Conservation (phyloP, 2,113 vertebrate genomes). For the Trichechus manatus region DNA sequence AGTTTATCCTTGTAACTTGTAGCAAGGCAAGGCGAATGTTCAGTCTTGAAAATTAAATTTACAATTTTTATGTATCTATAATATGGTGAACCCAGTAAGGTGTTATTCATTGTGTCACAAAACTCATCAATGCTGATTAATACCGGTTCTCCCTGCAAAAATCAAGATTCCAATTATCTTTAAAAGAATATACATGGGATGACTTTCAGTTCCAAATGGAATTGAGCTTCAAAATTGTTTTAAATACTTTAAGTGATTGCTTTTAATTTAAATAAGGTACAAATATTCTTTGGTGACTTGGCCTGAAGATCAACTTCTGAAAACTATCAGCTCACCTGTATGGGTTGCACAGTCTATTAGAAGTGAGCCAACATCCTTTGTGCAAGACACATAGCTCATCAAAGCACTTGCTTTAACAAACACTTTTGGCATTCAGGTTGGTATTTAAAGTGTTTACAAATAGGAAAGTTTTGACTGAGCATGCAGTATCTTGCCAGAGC, state of each 20-base stretch:
- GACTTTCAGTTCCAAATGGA: not conserved
- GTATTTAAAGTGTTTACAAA: not conserved
- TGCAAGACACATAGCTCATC: not conserved
- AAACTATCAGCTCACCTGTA: not conserved
- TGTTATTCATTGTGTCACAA: conserved; percentile 84
- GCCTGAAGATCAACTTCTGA: not conserved
- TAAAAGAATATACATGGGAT: not conserved
- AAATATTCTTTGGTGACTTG: conserved; percentile 33
- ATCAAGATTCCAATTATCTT: not conserved
- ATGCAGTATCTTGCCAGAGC: too few relatives aligned
- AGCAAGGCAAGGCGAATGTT: conserved; percentile 81
- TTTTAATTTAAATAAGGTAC: not conserved
- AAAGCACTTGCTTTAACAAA: not conserved
- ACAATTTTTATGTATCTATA: conserved; percentile 80
- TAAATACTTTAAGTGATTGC: not conserved
- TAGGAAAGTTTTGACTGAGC: not conserved
- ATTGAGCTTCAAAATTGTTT: not conserved
- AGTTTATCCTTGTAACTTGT: conserved; percentile 80
- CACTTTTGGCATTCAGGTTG: not conserved
- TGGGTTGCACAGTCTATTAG: not conserved
- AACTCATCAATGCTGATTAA: conserved; percentile 87
- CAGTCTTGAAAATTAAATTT: conserved; percentile 77
- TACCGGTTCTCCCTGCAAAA: conserved; percentile 73
- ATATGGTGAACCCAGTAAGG: conserved; percentile 78
- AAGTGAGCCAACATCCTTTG: not conserved